Base-by-base conservation (phyloP, 2,797 vertebrate genomes). In the Enteromius thamalakanensis region DNA sequence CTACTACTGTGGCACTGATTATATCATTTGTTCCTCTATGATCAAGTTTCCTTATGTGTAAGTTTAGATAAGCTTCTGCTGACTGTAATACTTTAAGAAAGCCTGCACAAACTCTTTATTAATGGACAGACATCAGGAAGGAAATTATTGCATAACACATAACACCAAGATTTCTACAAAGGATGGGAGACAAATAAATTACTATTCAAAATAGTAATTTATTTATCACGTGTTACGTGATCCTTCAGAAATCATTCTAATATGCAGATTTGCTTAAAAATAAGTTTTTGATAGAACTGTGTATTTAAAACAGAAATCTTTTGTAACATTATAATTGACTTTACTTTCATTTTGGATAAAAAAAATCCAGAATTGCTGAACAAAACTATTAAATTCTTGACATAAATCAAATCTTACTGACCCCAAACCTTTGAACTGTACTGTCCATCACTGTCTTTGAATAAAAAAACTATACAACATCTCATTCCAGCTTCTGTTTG, bases 81-180 rank as follows among this genome's bases (percentile, higher is more conserved):
- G 71, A 34, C 47, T 53, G 17, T 34, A 34, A 34, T 74, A 53
- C 9, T 74, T 17, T 34, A 53, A 53, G 19, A 74, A 53, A 14
- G 1, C 5, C 0, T 34, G 19, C 29, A 53, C 29, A 72, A 34
- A 62, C 60, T 51, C 47, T 53, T 4, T 32, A 34, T 74, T 53
- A 34, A 74, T 21, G 47, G 17, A 51, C 17, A 2, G 17, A 51
- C 10, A 19, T 72, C 70, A 72, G 71, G 71, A 4, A 74, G 47
- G 29, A 34, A 53, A 34, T 69, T n/a, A 74, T 21, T 74, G 29
- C 71, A 74, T n/a, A 34, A 42, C 37, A 72, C 40, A 45, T 42
- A 37, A 37, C 34, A 37, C 3, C 10, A 32, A 49, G 45, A 70
- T 29, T 47, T 26, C 7, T 70, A 26, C 40, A 70, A 47, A 47